Conservation (phyloP, 2,888 invertebrate genomes). For the Harpagoxenus sublaevis region DNA sequence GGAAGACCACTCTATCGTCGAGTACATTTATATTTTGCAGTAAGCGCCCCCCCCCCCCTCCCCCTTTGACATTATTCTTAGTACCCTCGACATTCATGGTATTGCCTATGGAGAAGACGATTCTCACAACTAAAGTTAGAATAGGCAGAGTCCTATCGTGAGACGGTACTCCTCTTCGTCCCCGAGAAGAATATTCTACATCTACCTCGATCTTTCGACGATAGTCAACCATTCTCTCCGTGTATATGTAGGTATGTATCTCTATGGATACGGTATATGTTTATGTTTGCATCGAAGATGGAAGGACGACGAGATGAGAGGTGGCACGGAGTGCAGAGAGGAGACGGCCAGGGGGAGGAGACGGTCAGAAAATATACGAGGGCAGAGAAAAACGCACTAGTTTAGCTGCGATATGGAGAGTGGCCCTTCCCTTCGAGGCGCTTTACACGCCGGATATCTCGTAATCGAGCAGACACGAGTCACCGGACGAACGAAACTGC, state of each 20-base stretch:
- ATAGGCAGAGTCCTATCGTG: constrained; percentile 38
- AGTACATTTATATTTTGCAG: constrained; percentile 1
- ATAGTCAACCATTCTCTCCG: constrained; percentile 19
- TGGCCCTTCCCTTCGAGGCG: constrained; percentile 44
- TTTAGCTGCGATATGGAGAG: constrained; percentile 63
- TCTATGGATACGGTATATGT: not conserved
- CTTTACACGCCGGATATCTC: constrained; percentile 66
- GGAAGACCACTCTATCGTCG: not conserved
- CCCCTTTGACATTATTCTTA: constrained; percentile 20
- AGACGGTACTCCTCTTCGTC: constrained; percentile 19
- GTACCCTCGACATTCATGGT: not conserved
- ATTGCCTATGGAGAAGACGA: constrained; percentile 5
- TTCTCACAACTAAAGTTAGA: constrained; percentile 9
- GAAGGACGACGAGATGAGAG: constrained; percentile 19
- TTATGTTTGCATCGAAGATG: constrained; percentile 18
- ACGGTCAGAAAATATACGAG: constrained; percentile 10
- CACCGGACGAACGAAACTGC: constrained; percentile 53
- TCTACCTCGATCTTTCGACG: constrained; percentile 41
- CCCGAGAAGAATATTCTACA: constrained; percentile 50
- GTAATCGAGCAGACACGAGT: constrained; percentile 73
- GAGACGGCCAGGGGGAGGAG: not conserved
- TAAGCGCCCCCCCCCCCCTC: too few species aligned
- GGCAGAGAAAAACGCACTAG: constrained; percentile 61
- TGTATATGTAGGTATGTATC: not conserved
- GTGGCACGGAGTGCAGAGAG: constrained; percentile 9